phyloP scores from a whole-genome alignment of 2,888 invertebrate genomes.

The Agrochola lota region DNA sequence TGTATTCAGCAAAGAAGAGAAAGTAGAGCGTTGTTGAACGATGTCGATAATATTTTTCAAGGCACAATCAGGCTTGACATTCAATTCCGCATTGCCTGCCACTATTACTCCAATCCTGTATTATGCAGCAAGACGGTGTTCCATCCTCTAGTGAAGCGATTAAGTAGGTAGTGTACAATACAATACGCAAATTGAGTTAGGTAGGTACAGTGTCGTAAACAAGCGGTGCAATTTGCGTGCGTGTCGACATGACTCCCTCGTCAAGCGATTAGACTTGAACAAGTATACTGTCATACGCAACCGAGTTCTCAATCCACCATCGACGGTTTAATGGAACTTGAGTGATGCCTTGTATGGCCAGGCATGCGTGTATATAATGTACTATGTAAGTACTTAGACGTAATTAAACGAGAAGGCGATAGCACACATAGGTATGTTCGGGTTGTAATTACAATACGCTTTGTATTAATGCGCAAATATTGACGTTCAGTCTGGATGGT shows the following conservation, averaged over 20 bases:
- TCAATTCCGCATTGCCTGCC: constrained; percentile 12
- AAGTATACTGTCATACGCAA: constrained; percentile 77
- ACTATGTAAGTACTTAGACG: constrained; percentile 48
- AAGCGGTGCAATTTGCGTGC: constrained; percentile 80
- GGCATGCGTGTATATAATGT: constrained; percentile 12
- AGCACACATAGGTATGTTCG: constrained; percentile 32
- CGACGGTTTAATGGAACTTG: constrained; percentile 73
- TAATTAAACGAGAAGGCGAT: constrained; percentile 66
- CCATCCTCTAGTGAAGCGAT: constrained; percentile 61
- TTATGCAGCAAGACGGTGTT: constrained; percentile 33
- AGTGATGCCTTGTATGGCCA: constrained; percentile 59
- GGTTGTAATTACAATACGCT: constrained; percentile 70
- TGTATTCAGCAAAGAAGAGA: constrained; percentile 10
- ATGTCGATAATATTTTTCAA: constrained; percentile 15
- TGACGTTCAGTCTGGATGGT: constrained; percentile 68
- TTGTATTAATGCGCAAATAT: constrained; percentile 73
- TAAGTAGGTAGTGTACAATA: constrained; percentile 68
- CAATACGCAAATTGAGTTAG: constrained; percentile 79
- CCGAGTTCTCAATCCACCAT: constrained; percentile 71
- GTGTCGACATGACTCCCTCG: constrained; percentile 73
- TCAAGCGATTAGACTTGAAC: constrained; percentile 77
- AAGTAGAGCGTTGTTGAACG: neutral
- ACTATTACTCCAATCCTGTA: constrained; percentile 21
- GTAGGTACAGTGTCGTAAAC: constrained; percentile 75
- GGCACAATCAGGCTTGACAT: constrained; percentile 2